Base-by-base conservation (phyloP, 2,888 invertebrate species). In the Tubulanus polymorphus region DNA sequence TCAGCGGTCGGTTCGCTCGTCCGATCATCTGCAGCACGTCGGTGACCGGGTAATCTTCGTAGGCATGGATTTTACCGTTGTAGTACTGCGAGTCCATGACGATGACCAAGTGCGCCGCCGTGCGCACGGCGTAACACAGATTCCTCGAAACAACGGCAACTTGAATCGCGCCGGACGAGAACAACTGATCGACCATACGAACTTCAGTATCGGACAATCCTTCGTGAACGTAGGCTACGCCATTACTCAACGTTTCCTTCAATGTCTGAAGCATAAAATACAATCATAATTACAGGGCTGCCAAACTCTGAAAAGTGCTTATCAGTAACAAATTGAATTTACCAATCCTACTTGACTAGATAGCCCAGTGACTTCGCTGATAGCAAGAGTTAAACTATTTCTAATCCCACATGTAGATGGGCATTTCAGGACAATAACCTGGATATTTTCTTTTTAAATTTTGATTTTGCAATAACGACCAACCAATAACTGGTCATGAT, bases 1-100 rank as follows among this genome's bases (percentile, higher is more conserved):
- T 87, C 6, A 89, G 81, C 0, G 97, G 95, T 1, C 97, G 83
- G 79, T 97, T 96, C 0, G 97, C 97, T 49, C 93, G 84, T 0
- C 97, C 97, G 41, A 97, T 86, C 97, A 99, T 99, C 81, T 99
- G 96, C 25, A 99, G 82, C 0, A 99, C 93, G 73, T 96, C 96
- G 0, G 93, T 93, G 29, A 97, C 87, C 0, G 97, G 94, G 79
- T 97, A 99, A 81, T 99, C 99, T 80, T 97, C 96, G 81, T 99
- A 96, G 0, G 89, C 86, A 51, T 68, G 68, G 37, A 56, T 54
- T 52, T 18, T 52, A 72, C 91, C 91, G 76, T 91, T 90, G 77
- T 91, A 91, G 76, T 84, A 88, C 77, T 96, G 94, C 0, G 96
- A 95, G 73, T 99, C 99, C 86, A 97, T 95, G 37, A 99, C 88